Conservation (phyloP, 2,888 invertebrate genomes). For the Trimorus sp. region DNA sequence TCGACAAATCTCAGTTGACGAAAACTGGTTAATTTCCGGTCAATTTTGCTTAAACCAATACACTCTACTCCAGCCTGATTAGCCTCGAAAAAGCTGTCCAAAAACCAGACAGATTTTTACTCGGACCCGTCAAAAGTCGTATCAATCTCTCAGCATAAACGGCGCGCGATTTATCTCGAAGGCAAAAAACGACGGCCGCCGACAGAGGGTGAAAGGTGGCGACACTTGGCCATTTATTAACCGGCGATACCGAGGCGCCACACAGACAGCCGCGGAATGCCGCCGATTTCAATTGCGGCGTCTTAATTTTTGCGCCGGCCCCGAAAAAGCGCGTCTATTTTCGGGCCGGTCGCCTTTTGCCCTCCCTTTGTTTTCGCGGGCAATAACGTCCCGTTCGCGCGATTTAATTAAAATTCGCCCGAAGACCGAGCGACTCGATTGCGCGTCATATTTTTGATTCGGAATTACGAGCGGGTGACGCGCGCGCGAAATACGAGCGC, state of each 20-base stretch:
- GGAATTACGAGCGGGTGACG: conserved; percentile 33
- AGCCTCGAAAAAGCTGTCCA: too few species aligned
- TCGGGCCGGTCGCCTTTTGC: conserved; percentile 1
- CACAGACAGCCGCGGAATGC: conserved; percentile 12
- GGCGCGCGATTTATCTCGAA: too few species aligned
- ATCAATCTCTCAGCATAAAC: too few species aligned
- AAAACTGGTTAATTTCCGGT: too few species aligned
- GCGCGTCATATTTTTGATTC: conserved; percentile 40
- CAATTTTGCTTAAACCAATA: too few species aligned
- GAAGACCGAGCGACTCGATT: conserved; percentile 42
- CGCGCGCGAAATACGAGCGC: conserved; percentile 38
- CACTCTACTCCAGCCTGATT: too few species aligned
- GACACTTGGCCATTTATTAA: conserved; percentile 22
- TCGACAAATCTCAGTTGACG: neutral
- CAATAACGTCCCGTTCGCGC: conserved; percentile 22
- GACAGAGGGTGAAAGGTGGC: conserved; percentile 18
- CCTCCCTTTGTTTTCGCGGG: neutral
- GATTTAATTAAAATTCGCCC: conserved; percentile 44
- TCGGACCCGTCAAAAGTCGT: too few species aligned
- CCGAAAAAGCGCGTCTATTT: conserved; percentile 31
- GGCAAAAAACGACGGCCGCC: conserved; percentile 5
- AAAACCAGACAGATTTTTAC: too few species aligned
- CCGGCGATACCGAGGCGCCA: conserved; percentile 20
- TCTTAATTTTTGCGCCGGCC: conserved; percentile 25
- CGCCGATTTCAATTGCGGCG: conserved; percentile 5